Evolutionary conservation across 2,888 invertebrate genomes (phyloP), one percentile per base, ranked within the genome.

Genomic region (Melanargia galathea): DNA sequence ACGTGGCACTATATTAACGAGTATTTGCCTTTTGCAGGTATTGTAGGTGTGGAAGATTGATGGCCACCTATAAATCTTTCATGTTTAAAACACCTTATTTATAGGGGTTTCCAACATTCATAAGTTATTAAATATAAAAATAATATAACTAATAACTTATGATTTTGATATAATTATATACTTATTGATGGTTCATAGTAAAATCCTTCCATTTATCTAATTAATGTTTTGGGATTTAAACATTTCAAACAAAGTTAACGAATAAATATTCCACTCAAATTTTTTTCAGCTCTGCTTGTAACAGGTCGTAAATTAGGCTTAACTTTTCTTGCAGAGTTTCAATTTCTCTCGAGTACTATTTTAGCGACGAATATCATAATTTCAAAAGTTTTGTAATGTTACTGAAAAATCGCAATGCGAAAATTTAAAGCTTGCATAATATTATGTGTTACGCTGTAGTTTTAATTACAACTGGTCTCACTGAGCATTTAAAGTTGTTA

Each of bases 251-350:
- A 35, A 58, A 58, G 58, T 58, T 58, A 58, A 46, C 35, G 48
- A n/a, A 58, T 58, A 58, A 58, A 58, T 58, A 58, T 58, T 48
- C 35, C 33, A 61, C 52, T 52, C 57, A 52, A 57, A 57, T 52
- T 64, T 64, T 64, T 63, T 64, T 64, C 56, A 55, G 45, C 51
- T 49, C 56, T 57, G 61, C 56, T 57, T 52, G 43, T 64, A 61
- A 59, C 59, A 64, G 64, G 60, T 64, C 64, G 64, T 64, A 64
- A 64, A 64, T 64, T 64, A 60, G 64, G 64, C 64, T 57, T 57
- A 60, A 64, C 64, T 64, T 64, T 64, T 64, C 64, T 64, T 64
- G 57, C 56, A 57, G 52, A 64, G 60, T 64, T 64, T 61, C 64
- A 64, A 64, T 64, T 64, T 57, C 61, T 64, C 64, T 38, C 45